Percentiles rank a stretch among this genome's conserved stretches.
Conservation (phyloP, 2,113 vertebrate species). For the Solea solea region DNA sequence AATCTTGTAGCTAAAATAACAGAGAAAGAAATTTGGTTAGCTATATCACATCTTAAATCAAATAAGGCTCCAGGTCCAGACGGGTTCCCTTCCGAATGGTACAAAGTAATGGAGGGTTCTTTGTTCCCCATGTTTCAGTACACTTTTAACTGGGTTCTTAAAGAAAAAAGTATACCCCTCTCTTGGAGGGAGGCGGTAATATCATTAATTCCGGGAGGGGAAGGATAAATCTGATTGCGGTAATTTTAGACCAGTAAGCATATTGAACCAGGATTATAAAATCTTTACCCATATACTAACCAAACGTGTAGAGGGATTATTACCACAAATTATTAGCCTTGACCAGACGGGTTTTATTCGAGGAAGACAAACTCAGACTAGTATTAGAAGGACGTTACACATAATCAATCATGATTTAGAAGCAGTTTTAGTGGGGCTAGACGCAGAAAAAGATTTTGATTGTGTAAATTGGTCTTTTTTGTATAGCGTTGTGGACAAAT, state of each 20-base stretch:
- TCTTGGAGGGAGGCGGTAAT: slow-evolving; percentile 5
- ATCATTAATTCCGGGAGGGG: slow-evolving; percentile 1
- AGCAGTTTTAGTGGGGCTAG: background rate
- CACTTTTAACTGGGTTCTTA: slow-evolving; percentile 6
- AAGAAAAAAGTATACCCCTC: background rate
- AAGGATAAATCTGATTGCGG: slow-evolving; percentile 1
- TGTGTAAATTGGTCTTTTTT: background rate
- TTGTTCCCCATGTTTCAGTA: too few relatives aligned
- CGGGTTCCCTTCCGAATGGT: background rate
- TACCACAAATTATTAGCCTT: background rate
- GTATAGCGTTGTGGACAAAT: background rate
- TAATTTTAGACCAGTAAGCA: background rate
- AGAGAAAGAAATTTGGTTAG: too few relatives aligned
- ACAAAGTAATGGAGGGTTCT: background rate
- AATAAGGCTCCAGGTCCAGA: background rate
- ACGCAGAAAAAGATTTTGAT: slow-evolving; percentile 6
- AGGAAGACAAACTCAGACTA: background rate
- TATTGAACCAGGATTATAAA: slow-evolving; percentile 12
- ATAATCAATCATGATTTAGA: background rate
- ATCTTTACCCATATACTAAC: slow-evolving; percentile 4
- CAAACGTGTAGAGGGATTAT: background rate
- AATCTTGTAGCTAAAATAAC: too few relatives aligned
- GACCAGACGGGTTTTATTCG: background rate
- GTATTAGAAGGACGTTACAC: background rate
- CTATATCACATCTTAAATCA: background rate